Evolutionary conservation across 2,888 invertebrate genomes (phyloP), one percentile per base, ranked within the genome.

Genomic region (Chrysomela aeneicollis): DNA sequence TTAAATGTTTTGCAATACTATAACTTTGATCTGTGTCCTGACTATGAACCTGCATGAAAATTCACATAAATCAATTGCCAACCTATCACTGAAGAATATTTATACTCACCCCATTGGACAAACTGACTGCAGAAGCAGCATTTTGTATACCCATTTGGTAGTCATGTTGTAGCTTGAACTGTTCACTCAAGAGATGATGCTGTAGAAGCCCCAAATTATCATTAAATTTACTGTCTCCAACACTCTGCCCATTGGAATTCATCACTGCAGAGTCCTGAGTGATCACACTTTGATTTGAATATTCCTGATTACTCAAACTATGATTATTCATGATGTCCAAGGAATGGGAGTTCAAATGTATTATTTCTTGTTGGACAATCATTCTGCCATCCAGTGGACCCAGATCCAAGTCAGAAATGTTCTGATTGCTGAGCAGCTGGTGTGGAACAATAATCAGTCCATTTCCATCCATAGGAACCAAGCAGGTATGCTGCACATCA

Each of bases 321-420:
- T 79, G 78, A 68, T 77, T 79, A 63, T 76, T 79, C 42, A 82
- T 77, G 52, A 82, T 78, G 21, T 79, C 78, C 57, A 82, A 70
- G 15, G 78, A 72, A 69, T 80, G 78, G 26, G 73, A 74, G 60
- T 73, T 74, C 12, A 79, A 75, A 59, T 77, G 74, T 50, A 82
- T 81, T 12, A 82, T 78, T 63, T 79, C 77, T 63, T 82, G 79
- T 30, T 73, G 76, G 15, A 78, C 78, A 52, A 79, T 78, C 65
- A 80, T 71, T 59, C 76, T 74, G 15, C 77, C 79, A 19, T 73
- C 74, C 37, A 81, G 68, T 15, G 77, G 77, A 17, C 76, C 71
- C 54, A 81, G 71, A 65, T 79, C 77, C n/a, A 82, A 75, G 30
- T 82, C 80, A 26, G 77, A 73, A 6, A 79, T 75, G 58, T 73